A percentile compares a stretch with the other conserved stretches of the same genome.
These are phyloP conservation scores for Microcebus lehilahytsara DNA, from an alignment of 2,113 vertebrate species.

Conservation along the genomic window DNA sequence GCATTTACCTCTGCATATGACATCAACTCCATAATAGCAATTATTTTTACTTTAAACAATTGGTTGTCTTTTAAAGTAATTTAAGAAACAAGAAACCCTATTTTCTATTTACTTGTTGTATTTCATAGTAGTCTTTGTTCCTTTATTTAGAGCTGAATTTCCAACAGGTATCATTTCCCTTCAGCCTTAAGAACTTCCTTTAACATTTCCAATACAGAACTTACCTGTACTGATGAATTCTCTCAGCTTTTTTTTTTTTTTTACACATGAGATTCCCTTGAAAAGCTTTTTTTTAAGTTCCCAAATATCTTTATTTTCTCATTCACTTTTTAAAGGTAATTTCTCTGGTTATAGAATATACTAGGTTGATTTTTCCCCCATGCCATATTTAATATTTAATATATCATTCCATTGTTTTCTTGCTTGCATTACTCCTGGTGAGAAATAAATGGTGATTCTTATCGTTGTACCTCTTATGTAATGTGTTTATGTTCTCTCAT, in stretches of 20 bases:
- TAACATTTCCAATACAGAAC: background rate
- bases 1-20: background rate
- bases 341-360: background rate
- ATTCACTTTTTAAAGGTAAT: background rate
- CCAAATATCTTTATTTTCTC: conserved; percentile 42
- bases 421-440: background rate
- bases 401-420: background rate
- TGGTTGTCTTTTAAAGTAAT: conserved; percentile 25
- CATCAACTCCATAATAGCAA: background rate
- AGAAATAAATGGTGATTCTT: background rate
- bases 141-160: conserved; percentile 14
- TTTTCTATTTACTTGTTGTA: background rate
- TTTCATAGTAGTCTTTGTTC: background rate
- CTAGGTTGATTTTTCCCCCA: background rate
- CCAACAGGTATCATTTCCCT: background rate
- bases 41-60: background rate
- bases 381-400: background rate
- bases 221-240: background rate
- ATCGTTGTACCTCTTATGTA: background rate
- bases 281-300: background rate
- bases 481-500: background rate
- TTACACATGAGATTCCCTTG: no score
- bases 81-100: background rate
- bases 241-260: background rate
- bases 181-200: conserved; percentile 20